Evolutionary conservation across 2,113 vertebrate species (phyloP).

Genomic region (Sander lucioperca): DNA sequence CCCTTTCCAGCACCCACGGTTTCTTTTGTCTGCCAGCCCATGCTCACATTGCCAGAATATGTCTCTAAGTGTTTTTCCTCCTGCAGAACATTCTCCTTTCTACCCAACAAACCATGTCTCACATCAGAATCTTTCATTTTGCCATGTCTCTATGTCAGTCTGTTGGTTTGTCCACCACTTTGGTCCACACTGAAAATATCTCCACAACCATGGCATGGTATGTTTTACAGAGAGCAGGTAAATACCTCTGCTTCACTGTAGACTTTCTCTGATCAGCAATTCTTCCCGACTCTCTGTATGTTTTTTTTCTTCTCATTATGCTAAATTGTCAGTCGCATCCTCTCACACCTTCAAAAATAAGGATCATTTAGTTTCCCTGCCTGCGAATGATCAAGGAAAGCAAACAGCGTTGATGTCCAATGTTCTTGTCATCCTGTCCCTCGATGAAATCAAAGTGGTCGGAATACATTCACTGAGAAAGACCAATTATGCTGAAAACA

Average conservation of each 20-base stretch:
- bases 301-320: constrained; percentile 30
- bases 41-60: neutral
- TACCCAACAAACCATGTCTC: neutral
- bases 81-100: constrained; percentile 1
- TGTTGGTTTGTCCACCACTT: neutral
- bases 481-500: constrained; percentile 42
- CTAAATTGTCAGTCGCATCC: constrained; percentile 27
- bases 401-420: constrained; percentile 49
- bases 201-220: neutral
- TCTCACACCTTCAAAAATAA: constrained; percentile 14
- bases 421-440: constrained; percentile 53
- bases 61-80: constrained; percentile 26
- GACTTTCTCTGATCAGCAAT: constrained; percentile 7
- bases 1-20: constrained; percentile 39
- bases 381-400: constrained; percentile 54
- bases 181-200: neutral
- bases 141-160: neutral
- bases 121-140: neutral
- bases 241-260: constrained; percentile 6
- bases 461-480: constrained; percentile 42
- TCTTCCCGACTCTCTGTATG: neutral
- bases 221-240: constrained; percentile 6
- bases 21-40: constrained; percentile 41
- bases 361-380: constrained; percentile 28
- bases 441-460: constrained; percentile 54